Conservation (phyloP, 2,113 vertebrate genomes). For the Cettia cetti region DNA sequence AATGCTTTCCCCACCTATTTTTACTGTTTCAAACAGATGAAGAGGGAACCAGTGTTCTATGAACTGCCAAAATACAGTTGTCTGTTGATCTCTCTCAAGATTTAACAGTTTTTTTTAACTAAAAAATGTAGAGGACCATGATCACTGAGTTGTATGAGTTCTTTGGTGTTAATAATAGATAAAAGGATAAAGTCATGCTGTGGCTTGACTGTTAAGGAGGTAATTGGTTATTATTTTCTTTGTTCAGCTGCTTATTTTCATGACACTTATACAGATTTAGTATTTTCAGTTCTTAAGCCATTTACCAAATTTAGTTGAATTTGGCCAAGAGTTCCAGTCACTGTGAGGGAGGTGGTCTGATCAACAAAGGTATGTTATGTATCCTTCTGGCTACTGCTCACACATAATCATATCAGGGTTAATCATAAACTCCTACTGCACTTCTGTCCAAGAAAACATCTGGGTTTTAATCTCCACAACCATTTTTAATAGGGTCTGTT, state of each 20-base stretch:
- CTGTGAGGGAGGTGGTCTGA: background rate
- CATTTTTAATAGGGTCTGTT: background rate
- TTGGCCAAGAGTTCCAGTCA: background rate
- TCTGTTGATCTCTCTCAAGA: background rate
- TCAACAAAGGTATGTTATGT: background rate
- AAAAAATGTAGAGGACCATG: background rate
- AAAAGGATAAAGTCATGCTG: background rate
- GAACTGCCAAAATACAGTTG: background rate
- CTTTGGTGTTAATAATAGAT: background rate
- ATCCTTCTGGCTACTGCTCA: background rate
- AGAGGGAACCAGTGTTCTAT: background rate
- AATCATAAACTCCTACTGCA: background rate
- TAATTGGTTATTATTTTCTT: background rate
- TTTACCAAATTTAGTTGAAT: background rate
- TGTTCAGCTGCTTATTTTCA: background rate
- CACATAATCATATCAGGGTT: background rate
- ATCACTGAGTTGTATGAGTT: background rate
- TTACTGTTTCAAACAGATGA: background rate
- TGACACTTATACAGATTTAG: background rate
- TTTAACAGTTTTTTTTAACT: background rate
- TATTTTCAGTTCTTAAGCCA: background rate
- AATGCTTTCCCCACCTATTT: background rate
- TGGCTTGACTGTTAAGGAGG: background rate
- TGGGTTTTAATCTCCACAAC: background rate
- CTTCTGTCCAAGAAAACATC: background rate